A percentile compares a stretch with the other conserved stretches of the same genome.
phyloP scores from a whole-genome alignment of 2,888 invertebrate genomes.

The Morpho achilles region DNA sequence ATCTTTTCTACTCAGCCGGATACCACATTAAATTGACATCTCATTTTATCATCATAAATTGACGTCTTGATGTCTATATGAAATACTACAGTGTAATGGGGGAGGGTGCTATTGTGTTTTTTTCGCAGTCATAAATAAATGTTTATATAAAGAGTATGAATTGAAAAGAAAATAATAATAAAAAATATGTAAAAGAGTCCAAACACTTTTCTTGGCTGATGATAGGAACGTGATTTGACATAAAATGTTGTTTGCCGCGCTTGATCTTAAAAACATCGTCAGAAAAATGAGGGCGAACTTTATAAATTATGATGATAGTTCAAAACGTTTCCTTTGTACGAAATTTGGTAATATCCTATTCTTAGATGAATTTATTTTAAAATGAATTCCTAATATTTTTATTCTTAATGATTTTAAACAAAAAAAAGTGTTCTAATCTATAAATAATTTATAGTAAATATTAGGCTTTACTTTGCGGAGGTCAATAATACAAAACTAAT shows the following conservation, averaged over 20 bases:
- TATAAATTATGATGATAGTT: slow-evolving; percentile 17
- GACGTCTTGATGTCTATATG: slow-evolving; percentile 44
- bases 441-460: too few relatives aligned
- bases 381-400: neutral
- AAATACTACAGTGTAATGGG: slow-evolving; percentile 24
- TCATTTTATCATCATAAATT: neutral
- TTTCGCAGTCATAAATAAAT: slow-evolving; percentile 15
- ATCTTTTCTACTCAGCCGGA: too few relatives aligned
- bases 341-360: slow-evolving; percentile 1
- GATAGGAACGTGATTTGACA: slow-evolving; percentile 30
- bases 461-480: too few relatives aligned
- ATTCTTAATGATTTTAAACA: too few relatives aligned
- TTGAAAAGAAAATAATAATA: slow-evolving; percentile 19
- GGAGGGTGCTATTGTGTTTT: slow-evolving; percentile 5
- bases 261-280: slow-evolving; percentile 23
- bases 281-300: slow-evolving; percentile 11
- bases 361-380: slow-evolving; percentile 2
- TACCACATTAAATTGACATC: too few relatives aligned
- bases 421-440: too few relatives aligned
- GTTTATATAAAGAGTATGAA: slow-evolving; percentile 10
- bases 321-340: slow-evolving; percentile 9
- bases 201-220: slow-evolving; percentile 27
- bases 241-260: slow-evolving; percentile 33
- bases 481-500: too few relatives aligned
- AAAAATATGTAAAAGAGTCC: slow-evolving; percentile 25